Evolutionary conservation across 1,140 invertebrate genomes (phyloP), one percentile per base, ranked within the genome.

Genomic region (Formica selysi): DNA sequence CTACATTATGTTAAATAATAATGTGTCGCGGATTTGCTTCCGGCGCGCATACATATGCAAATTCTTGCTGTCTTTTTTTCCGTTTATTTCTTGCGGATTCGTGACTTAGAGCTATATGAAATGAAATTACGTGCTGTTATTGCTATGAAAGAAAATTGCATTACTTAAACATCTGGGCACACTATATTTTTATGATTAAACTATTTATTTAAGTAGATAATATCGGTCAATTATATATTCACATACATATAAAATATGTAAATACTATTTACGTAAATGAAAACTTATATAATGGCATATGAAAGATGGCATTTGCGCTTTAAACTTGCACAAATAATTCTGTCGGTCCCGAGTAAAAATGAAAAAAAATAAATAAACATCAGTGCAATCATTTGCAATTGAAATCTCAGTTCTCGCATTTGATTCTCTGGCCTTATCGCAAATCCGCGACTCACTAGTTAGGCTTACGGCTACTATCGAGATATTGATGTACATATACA

Each of bases 1-100:
- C 94, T 95, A 95, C 94, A 91, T 95, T 92, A 94, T 93, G 90
- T 94, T 94, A 93, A 94, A 94, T 95, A 93, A 95, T 90, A 90
- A 93, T 90, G 89, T 90, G 87, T 87, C 93, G 92, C 92, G 94
- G 90, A 95, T 94, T 93, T 92, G 91, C 89, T 87, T 76, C 76
- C 79, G 59, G 65, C 44, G 16, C 79, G 38, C 11, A 61, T 62
- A 22, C 65, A 70, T 70, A 80, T 70, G 68, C 41, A 83, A 80
- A 73, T 67, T 67, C 38, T 61, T n/a, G 29, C 38, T 57, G 19
- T 59, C 29, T 62, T 36, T 62, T 48, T 26, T 62, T 16, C 62
- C 41, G 62, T 67, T 65, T 68, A 36, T 76, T 38, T 41, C 54
- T 88, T 51, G 29, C n/a, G 44, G 13, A 70, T 22, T 64, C 68